Percentiles rank a stretch among this genome's conserved stretches.
phyloP scores from a whole-genome alignment of 2,113 vertebrate genomes.

The Cavia porcellus region DNA sequence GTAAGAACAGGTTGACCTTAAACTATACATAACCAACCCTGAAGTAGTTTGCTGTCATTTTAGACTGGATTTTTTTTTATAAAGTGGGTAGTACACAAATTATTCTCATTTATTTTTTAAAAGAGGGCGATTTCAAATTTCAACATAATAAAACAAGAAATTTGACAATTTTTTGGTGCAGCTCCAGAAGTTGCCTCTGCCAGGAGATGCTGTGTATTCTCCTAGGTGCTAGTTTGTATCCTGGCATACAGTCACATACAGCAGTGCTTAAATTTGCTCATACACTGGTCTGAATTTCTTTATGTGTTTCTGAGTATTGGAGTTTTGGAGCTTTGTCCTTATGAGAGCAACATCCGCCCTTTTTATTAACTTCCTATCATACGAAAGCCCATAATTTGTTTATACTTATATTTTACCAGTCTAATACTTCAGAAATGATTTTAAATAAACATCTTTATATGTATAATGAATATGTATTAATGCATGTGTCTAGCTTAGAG shows the following conservation, averaged over 20 bases:
- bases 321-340: neutral
- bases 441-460: neutral
- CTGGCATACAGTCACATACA: neutral
- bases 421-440: neutral
- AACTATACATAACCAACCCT: neutral
- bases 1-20: neutral
- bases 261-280: neutral
- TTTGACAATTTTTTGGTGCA: neutral
- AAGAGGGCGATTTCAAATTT: neutral
- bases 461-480: conserved; percentile 9
- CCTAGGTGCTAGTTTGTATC: neutral
- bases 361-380: neutral
- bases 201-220: neutral
- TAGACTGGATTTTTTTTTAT: neutral
- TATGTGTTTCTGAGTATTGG: neutral
- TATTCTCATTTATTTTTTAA: neutral
- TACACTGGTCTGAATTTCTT: neutral
- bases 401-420: neutral
- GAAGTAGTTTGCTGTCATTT: neutral
- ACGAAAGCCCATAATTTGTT: neutral
- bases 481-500: neutral
- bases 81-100: neutral
- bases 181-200: neutral
- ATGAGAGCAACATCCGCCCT: neutral
- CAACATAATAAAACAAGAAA: neutral